Percentiles rank a stretch among this genome's conserved stretches.
These are phyloP conservation scores for Nilaparvata lugens DNA, from an alignment of 1,140 invertebrate genomes.

Conservation along the genomic window DNA sequence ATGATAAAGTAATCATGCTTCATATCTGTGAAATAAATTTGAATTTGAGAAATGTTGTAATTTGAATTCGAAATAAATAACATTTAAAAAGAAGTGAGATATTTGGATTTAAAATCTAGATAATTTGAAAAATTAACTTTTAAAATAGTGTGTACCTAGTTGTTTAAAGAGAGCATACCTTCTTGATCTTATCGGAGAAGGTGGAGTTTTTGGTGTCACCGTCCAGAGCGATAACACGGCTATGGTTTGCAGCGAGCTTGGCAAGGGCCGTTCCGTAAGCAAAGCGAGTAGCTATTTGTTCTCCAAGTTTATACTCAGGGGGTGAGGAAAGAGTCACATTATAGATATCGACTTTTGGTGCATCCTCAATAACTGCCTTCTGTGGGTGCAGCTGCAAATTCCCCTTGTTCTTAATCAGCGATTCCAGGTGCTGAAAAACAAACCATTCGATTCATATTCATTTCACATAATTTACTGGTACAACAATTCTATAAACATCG, in stretches of 20 bases:
- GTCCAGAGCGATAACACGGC: slow-evolving; percentile 82
- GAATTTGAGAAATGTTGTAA: too few relatives aligned
- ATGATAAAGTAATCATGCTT: too few relatives aligned
- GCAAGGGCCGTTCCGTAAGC: slow-evolving; percentile 92
- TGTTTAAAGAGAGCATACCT: slow-evolving; percentile 39
- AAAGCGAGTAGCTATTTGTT: slow-evolving; percentile 79
- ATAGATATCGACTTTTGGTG: slow-evolving; percentile 58
- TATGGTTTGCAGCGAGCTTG: slow-evolving; percentile 77
- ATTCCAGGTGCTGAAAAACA: slow-evolving; percentile 48
- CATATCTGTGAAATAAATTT: too few relatives aligned
- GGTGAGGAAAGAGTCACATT: slow-evolving; percentile 72
- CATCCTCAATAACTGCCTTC: slow-evolving; percentile 57
- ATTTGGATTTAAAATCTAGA: too few relatives aligned
- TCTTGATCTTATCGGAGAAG: slow-evolving; percentile 85
- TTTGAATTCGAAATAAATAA: too few relatives aligned
- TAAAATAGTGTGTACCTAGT: background rate
- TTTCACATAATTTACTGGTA: too few relatives aligned
- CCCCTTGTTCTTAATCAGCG: slow-evolving; percentile 52
- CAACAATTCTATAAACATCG: too few relatives aligned
- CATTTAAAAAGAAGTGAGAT: too few relatives aligned
- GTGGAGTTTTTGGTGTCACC: slow-evolving; percentile 99
- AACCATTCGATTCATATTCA: slow-evolving; percentile 3
- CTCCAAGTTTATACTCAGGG: slow-evolving; percentile 74
- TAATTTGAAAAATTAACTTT: too few relatives aligned
- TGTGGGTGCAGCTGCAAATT: slow-evolving; percentile 46